Conservation (phyloP, 2,888 invertebrate genomes). For the Eupithecia tripunctaria region DNA sequence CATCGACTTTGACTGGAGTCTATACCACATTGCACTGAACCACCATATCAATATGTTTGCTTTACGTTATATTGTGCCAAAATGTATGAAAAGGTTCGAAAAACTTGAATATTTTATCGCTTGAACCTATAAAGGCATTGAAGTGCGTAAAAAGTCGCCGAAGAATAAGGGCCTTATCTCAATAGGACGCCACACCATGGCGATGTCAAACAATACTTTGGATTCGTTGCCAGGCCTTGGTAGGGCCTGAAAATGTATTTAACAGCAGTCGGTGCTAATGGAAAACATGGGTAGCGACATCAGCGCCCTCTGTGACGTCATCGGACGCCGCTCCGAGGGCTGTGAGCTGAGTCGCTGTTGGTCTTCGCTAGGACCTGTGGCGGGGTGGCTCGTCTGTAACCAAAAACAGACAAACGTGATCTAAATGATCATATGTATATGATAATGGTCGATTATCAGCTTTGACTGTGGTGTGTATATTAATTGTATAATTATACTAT, state of each 20-base stretch:
- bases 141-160: not conserved
- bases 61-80: too few species aligned
- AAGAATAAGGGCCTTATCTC: too few species aligned
- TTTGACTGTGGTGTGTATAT: not conserved
- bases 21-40: not conserved
- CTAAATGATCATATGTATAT: not conserved
- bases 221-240: too few species aligned
- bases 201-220: too few species aligned
- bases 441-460: not conserved
- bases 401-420: not conserved
- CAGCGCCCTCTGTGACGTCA: constrained; percentile 52
- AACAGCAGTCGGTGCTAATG: constrained; percentile 39
- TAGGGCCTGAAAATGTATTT: not conserved
- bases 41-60: not conserved
- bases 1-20: too few species aligned
- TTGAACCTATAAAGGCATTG: not conserved
- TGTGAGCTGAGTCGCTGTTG: constrained; percentile 67
- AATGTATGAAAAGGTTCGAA: not conserved
- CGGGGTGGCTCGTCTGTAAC: constrained; percentile 59
- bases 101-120: not conserved
- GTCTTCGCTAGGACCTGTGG: constrained; percentile 75
- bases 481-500: too few species aligned
- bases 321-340: constrained; percentile 56
- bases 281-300: constrained; percentile 57
- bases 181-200: too few species aligned